Evolutionary conservation across 2,113 vertebrate genomes (phyloP), one percentile per base, ranked within the genome.

Genomic region (Halichoerus grypus): DNA sequence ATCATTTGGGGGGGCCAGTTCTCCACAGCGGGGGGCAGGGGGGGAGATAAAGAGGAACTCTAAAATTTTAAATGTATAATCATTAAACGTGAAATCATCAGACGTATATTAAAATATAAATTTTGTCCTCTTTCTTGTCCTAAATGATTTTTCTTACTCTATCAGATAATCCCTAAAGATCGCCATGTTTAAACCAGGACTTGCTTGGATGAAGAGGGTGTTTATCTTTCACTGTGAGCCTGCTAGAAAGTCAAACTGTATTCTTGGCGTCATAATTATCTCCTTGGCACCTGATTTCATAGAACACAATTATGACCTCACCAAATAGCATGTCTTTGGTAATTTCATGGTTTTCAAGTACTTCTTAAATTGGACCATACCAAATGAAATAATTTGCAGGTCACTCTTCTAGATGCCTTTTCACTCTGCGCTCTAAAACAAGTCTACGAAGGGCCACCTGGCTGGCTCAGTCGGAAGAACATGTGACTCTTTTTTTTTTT

Each of bases 291-390:
- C 88, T 93, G 91, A 95, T 74, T 74, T 94, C 94, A 87, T 65
- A 94, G 85, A 65, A 90, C 67, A 81, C 39, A 84, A 97, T 97
- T 98, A 76, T 98, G 97, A 98, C 85, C 96, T 98, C 96, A 98
- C 59, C 82, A 91, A 85, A 84, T 36, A 81, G 33, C n/a, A 3
- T 53, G 26, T 53, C 85, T 94, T 76, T 74, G 59, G 22, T 77
- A 36, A 94, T 49, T 53, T 15, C 36, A 36, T 94, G 59, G 46
- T 77, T 94, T 82, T 83, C 65, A 88, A 28, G 26, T 93, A 49
- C 67, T 91, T 95, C 85, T 95, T 57, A 77, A 81, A 76, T 39
- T 83, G 71, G 57, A 84, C 57, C 31, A 39, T 81, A 39, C 39
- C 15, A 49, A 67, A 46, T 89, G 31, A 81, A 65, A 67, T 51